A percentile compares a stretch with the other conserved stretches of the same genome.
Evolutionary conservation across 2,113 vertebrate genomes (phyloP).

Genomic region (Calonectris borealis): DNA sequence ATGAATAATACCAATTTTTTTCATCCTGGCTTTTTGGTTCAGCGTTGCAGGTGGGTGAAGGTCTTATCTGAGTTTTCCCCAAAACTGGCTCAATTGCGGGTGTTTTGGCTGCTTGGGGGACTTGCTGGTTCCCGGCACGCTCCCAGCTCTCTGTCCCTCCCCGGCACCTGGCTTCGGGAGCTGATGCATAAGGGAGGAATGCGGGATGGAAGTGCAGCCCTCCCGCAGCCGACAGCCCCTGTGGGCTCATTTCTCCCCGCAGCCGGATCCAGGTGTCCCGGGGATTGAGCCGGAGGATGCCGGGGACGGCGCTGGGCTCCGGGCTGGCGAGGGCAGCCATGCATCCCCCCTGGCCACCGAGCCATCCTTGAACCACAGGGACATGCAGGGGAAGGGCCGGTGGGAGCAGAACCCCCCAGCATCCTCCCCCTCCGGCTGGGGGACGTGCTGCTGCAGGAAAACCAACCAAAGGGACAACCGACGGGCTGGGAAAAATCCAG

Average conservation of each 20-base stretch:
- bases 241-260: rapidly evolving
- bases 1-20: background rate
- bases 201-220: background rate
- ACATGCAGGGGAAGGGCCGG: rapidly evolving
- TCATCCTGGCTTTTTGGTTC: background rate
- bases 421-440: rapidly evolving
- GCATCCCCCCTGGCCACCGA: background rate
- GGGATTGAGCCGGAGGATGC: background rate
- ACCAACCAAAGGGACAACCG: rapidly evolving
- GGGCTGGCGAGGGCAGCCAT: background rate
- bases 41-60: background rate
- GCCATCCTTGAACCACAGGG: background rate
- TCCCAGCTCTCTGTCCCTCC: background rate
- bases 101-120: background rate
- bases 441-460: background rate
- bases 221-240: background rate
- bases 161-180: background rate
- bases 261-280: background rate
- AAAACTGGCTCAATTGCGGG: no score
- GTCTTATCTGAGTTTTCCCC: background rate
- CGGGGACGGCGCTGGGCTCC: rapidly evolving
- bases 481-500: background rate
- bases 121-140: rapidly evolving
- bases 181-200: background rate
- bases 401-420: background rate